Percentiles rank a stretch among this genome's conserved stretches.
phyloP scores from a whole-genome alignment of 1,140 invertebrate species.

The Elymnias hypermnestra region DNA sequence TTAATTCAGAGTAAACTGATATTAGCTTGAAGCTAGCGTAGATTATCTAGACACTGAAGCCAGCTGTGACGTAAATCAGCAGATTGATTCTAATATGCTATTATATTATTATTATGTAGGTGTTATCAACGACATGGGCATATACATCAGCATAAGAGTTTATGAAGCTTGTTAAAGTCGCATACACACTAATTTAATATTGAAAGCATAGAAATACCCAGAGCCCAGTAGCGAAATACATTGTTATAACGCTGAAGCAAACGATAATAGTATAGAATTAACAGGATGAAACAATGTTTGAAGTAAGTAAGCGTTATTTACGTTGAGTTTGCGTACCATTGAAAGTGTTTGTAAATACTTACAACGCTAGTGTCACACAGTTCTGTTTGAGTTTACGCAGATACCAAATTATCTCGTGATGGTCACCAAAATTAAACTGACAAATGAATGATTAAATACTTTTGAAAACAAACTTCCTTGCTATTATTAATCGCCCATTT shows the following conservation, averaged over 20 bases:
- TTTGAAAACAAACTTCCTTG: slow-evolving; percentile 21
- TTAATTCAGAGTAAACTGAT: slow-evolving; percentile 46
- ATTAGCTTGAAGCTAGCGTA: slow-evolving; percentile 73
- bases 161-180: slow-evolving; percentile 72
- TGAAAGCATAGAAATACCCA: slow-evolving; percentile 74
- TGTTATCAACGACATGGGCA: slow-evolving; percentile 64
- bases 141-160: slow-evolving; percentile 71
- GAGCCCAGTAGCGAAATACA: slow-evolving; percentile 72
- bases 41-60: slow-evolving; percentile 74
- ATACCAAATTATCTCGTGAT: slow-evolving; percentile 39
- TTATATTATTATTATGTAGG: slow-evolving; percentile 49
- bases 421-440: slow-evolving; percentile 49
- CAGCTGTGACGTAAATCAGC: slow-evolving; percentile 67
- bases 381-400: slow-evolving; percentile 41
- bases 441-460: slow-evolving; percentile 44
- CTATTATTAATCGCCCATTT: slow-evolving; percentile 36
- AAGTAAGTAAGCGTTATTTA: slow-evolving; percentile 66
- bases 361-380: slow-evolving; percentile 62
- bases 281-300: slow-evolving; percentile 67
- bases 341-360: slow-evolving; percentile 61
- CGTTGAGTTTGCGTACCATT: slow-evolving; percentile 56
- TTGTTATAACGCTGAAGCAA: slow-evolving; percentile 73
- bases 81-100: slow-evolving; percentile 69
- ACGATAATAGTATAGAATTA: slow-evolving; percentile 70
- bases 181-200: slow-evolving; percentile 75